A percentile compares a stretch with the other conserved stretches of the same genome.
Evolutionary conservation across 2,888 invertebrate genomes (phyloP).

Genomic region (Chalcis sispes): DNA sequence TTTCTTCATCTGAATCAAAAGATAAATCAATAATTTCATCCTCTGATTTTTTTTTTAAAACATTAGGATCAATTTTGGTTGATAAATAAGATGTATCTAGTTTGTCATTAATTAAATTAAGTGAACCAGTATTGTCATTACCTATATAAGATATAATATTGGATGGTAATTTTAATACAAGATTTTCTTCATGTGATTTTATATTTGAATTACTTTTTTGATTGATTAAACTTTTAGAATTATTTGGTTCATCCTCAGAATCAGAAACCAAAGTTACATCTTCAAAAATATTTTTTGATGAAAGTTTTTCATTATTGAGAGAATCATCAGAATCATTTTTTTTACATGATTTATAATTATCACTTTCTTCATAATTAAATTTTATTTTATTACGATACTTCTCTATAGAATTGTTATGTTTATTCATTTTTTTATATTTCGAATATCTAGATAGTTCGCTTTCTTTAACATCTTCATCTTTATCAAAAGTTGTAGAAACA

Average conservation of each 20-base stretch:
- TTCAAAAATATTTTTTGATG: slow-evolving; percentile 3
- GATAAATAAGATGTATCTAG: slow-evolving; percentile 3
- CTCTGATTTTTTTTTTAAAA: slow-evolving; percentile 4
- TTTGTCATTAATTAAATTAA: neutral
- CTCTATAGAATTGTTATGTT: slow-evolving; percentile 67
- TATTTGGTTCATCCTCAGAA: slow-evolving; percentile 48
- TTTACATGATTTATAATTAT: neutral
- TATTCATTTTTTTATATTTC: slow-evolving; percentile 65
- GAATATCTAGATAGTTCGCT: slow-evolving; percentile 68
- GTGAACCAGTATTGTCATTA: slow-evolving; percentile 23
- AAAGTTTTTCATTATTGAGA: neutral
- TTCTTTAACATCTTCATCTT: slow-evolving; percentile 35
- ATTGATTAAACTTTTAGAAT: neutral
- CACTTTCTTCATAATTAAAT: neutral
- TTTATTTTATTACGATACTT: slow-evolving; percentile 64
- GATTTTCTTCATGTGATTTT: neutral
- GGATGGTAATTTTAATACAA: neutral
- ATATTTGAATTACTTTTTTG: neutral
- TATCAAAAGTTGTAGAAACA: slow-evolving; percentile 16
- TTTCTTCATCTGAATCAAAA: slow-evolving; percentile 45
- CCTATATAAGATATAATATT: slow-evolving; percentile 3
- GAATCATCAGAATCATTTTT: neutral
- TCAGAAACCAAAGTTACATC: slow-evolving; percentile 52
- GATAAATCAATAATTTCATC: slow-evolving; percentile 38
- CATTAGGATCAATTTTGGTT: slow-evolving; percentile 7